These are phyloP conservation scores for Callipepla squamata DNA, from an alignment of 2,113 vertebrate species.

Conservation along the genomic window DNA sequence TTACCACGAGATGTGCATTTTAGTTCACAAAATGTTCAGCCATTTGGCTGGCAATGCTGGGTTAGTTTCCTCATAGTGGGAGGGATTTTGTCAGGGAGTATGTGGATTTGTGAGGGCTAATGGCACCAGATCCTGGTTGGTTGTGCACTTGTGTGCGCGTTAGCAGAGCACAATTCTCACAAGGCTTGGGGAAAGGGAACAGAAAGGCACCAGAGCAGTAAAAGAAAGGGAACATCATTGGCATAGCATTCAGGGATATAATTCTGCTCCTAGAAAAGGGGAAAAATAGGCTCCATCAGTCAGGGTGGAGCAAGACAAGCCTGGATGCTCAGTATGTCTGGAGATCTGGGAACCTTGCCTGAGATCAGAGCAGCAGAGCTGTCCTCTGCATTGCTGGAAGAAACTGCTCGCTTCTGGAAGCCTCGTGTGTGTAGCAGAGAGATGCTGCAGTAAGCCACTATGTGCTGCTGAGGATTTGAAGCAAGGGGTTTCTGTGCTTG, in stretches of 20 bases:
- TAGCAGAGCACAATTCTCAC: neutral
- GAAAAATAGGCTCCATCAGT: neutral
- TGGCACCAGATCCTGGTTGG: neutral
- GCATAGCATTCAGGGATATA: neutral
- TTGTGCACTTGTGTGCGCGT: neutral
- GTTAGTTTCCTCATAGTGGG: neutral
- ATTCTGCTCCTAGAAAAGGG: neutral
- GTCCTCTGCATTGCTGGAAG: neutral
- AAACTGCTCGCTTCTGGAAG: neutral
- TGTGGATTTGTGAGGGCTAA: neutral
- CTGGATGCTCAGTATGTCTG: neutral
- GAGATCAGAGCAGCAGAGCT: neutral
- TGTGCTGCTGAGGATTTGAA: neutral
- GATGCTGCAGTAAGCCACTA: rapidly evolving
- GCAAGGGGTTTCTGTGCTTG: neutral
- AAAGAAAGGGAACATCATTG: neutral
- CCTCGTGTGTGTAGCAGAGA: neutral
- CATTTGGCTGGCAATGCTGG: neutral
- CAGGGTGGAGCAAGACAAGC: neutral
- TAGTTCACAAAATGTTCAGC: slow-evolving; percentile 2
- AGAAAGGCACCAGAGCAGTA: neutral
- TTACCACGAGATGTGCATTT: neutral
- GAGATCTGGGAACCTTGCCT: neutral
- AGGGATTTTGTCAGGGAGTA: neutral
- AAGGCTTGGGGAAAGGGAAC: neutral